Base-by-base conservation (phyloP, 2,888 invertebrate genomes). In the Luperina testacea region DNA sequence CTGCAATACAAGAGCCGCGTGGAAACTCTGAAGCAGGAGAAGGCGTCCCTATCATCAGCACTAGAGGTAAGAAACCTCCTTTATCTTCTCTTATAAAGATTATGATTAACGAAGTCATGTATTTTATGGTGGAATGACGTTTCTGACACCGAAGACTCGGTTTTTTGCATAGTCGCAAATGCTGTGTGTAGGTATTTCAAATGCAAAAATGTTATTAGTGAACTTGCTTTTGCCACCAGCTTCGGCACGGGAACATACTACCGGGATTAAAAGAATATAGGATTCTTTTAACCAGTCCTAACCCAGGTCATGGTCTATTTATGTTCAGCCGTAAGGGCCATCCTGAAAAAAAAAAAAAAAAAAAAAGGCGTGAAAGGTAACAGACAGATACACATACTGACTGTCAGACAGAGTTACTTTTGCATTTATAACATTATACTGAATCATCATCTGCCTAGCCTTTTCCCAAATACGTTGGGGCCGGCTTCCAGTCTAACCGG, bases 11-110 rank as follows among this genome's bases (percentile, higher is more conserved):
- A 98, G 94, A 98, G 97, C 92, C 97, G 97, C 91, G 98, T 97
- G 92, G 98, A 98, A 92, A 98, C 98, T 97, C 94, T 98, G 95
- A 98, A 98, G 95, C 98, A 98, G 93, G 98, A 98, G 94, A 98
- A 98, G 93, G 97, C 97, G 83, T 97, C 98, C 53, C 95, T 98
- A 86, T 97, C 98, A 86, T 97, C 98, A 88, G 98, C 98, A 81
- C 97, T 98, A 92, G 98, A 98, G 97, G 98, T 98, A 91, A 97
- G 97, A 6, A 24, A 9, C 15, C 51, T 65, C 17, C 3, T n/a
- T 32, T 13, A 45, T 7, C 63, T 63, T 20, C 17, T 32, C 3
- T 17, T 15, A 61, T n/a, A n/a, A 59, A 2, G 61, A 27, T 27
- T 15, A 15, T n/a, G n/a, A n/a, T 1, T 59, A 24, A n/a, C 5